Percentiles rank a stretch among this genome's conserved stretches.
Conservation (phyloP, 1,140 invertebrate genomes). For the Diachasmimorpha longicaudata region DNA sequence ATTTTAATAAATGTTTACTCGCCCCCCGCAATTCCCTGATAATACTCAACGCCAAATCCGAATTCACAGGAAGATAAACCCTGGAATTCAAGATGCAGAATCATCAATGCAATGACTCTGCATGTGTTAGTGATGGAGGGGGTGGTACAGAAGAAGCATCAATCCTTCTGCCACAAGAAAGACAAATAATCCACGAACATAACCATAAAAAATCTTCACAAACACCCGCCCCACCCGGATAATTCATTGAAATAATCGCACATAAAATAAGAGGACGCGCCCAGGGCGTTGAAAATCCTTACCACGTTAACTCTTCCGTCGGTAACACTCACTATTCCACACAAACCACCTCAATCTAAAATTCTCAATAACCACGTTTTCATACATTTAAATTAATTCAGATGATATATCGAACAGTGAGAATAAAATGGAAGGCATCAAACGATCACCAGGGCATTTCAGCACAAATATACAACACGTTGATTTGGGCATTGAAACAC, state of each 20-base stretch:
- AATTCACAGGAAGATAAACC: background rate
- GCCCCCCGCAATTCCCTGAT: background rate
- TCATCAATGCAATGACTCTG: background rate
- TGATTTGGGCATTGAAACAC: background rate
- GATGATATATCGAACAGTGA: background rate
- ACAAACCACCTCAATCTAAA: background rate
- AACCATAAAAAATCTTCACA: background rate
- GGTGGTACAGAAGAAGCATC: background rate
- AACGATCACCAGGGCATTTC: conserved; percentile 4
- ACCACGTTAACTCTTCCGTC: background rate
- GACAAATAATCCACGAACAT: background rate
- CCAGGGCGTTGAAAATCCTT: background rate
- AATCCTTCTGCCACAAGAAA: background rate
- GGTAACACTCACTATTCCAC: background rate
- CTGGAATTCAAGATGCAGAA: background rate
- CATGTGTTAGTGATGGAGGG: background rate
- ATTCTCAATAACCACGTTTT: background rate
- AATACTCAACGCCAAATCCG: background rate
- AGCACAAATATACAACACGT: conserved; percentile 10
- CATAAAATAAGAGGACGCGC: background rate
- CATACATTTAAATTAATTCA: background rate
- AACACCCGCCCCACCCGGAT: background rate
- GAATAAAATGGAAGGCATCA: conserved; percentile 13
- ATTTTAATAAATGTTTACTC: too few species aligned
- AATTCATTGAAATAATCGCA: background rate